Percentiles rank a stretch among this genome's conserved stretches.
phyloP scores from a whole-genome alignment of 1,140 invertebrate species.

The Hylaeus anthracinus region DNA sequence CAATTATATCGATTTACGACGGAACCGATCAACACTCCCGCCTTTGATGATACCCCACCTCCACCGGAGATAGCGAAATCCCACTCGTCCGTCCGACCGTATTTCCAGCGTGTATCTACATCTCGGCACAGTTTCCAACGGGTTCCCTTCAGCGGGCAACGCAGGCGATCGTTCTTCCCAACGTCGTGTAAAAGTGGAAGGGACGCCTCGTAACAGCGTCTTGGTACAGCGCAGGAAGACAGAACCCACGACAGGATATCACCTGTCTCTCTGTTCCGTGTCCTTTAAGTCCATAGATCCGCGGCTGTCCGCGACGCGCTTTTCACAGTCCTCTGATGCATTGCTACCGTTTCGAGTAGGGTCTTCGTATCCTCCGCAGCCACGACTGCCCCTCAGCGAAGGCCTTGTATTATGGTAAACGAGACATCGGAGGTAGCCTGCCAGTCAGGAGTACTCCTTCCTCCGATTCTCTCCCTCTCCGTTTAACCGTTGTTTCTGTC shows the following conservation, averaged over 20 bases:
- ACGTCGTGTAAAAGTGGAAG: constrained; percentile 37
- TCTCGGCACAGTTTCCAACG: constrained; percentile 36
- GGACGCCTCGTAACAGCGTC: constrained; percentile 30
- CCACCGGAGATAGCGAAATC: not conserved
- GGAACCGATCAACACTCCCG: not conserved
- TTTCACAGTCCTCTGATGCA: constrained; percentile 54
- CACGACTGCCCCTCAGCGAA: constrained; percentile 40
- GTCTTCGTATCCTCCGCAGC: constrained; percentile 28
- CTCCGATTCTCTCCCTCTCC: constrained; percentile 26
- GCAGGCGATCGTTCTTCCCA: constrained; percentile 27
- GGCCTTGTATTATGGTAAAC: constrained; percentile 72
- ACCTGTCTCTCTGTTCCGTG: constrained; percentile 15
- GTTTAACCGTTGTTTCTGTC: constrained; percentile 19
- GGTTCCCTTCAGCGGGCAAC: constrained; percentile 6
- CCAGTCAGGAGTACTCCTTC: constrained; percentile 60
- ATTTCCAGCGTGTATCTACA: constrained; percentile 6
- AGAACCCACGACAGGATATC: constrained; percentile 53
- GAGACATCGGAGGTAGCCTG: constrained; percentile 65
- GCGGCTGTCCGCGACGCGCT: constrained; percentile 30
- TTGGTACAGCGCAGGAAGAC: constrained; percentile 19
- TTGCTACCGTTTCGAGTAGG: constrained; percentile 60
- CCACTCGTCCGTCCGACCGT: not conserved
- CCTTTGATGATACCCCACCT: constrained; percentile 4
- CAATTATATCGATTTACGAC: constrained; percentile 12
- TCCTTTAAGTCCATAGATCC: constrained; percentile 38